Evolutionary conservation across 2,797 vertebrate genomes (phyloP).

Genomic region (Sarcoramphus papa): DNA sequence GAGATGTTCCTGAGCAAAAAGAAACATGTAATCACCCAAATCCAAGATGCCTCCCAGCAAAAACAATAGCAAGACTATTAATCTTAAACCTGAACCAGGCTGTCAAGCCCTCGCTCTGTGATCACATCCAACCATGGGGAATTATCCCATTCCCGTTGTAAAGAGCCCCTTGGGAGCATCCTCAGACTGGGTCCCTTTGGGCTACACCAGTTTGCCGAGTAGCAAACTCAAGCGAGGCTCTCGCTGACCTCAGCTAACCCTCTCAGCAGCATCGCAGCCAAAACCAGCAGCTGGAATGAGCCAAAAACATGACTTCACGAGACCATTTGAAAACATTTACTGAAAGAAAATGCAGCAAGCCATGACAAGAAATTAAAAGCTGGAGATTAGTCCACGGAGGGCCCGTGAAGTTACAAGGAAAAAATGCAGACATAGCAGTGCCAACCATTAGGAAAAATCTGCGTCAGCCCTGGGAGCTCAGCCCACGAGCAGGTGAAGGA

Average conservation of each 20-base stretch:
- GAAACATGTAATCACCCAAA: background rate
- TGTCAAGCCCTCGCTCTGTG: background rate
- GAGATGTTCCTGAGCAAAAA: background rate
- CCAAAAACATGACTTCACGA: constrained; percentile 58
- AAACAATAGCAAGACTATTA: background rate
- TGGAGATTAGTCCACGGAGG: background rate
- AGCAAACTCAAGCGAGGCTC: background rate
- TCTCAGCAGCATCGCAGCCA: background rate
- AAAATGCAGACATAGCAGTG: constrained; percentile 8
- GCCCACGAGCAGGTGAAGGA: background rate
- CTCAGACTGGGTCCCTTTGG: background rate
- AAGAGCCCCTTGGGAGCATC: background rate
- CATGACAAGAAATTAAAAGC: constrained; percentile 39
- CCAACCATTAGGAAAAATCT: background rate
- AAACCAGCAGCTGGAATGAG: constrained; percentile 29
- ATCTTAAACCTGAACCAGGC: background rate
- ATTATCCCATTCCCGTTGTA: background rate
- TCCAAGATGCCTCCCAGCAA: background rate
- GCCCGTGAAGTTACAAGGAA: constrained; percentile 10
- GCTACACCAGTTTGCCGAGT: background rate
- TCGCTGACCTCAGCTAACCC: constrained; percentile 56
- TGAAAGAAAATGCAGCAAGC: constrained; percentile 52
- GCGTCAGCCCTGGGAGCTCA: background rate
- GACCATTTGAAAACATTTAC: constrained; percentile 51
- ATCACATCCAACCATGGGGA: background rate